Evolutionary conservation across 2,888 invertebrate genomes (phyloP).

Genomic region (Sarcophaga variegata): DNA sequence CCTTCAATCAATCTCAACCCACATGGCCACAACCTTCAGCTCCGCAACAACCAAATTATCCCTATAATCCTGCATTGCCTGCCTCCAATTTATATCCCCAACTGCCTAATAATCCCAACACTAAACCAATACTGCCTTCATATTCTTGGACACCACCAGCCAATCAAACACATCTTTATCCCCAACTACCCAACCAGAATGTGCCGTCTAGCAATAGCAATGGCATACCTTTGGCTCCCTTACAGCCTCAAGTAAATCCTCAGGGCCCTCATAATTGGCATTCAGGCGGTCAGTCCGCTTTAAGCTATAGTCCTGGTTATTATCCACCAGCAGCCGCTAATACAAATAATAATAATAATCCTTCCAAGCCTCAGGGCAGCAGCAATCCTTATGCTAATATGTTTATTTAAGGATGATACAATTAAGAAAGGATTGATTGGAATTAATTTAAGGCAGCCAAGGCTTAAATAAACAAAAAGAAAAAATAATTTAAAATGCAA

Average conservation of each 20-base stretch:
- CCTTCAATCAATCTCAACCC: slow-evolving; percentile 15
- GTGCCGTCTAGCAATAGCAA: neutral
- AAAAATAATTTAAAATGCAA: neutral
- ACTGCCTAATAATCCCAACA: slow-evolving; percentile 5
- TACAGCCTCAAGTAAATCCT: slow-evolving; percentile 6
- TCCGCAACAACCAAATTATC: neutral
- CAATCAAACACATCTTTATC: slow-evolving; percentile 31
- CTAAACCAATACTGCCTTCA: neutral
- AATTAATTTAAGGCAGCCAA: neutral
- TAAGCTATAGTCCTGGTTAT: slow-evolving; percentile 46
- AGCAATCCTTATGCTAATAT: slow-evolving; percentile 40
- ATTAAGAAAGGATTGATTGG: neutral
- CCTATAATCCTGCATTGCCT: neutral
- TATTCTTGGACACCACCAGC: slow-evolving; percentile 28
- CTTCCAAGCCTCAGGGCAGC: slow-evolving; percentile 7
- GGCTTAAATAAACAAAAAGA: neutral
- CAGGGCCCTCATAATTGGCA: slow-evolving; percentile 53
- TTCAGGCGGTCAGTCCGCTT: slow-evolving; percentile 38
- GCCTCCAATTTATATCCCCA: slow-evolving; percentile 18
- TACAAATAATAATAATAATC: slow-evolving; percentile 23
- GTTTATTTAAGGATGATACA: neutral
- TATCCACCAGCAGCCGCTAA: slow-evolving; percentile 2
- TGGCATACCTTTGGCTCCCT: slow-evolving; percentile 37
- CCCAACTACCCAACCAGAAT: slow-evolving; percentile 14
- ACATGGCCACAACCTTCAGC: slow-evolving; percentile 13